phyloP scores from a whole-genome alignment of 2,888 invertebrate species.

The Tipula confusa region DNA sequence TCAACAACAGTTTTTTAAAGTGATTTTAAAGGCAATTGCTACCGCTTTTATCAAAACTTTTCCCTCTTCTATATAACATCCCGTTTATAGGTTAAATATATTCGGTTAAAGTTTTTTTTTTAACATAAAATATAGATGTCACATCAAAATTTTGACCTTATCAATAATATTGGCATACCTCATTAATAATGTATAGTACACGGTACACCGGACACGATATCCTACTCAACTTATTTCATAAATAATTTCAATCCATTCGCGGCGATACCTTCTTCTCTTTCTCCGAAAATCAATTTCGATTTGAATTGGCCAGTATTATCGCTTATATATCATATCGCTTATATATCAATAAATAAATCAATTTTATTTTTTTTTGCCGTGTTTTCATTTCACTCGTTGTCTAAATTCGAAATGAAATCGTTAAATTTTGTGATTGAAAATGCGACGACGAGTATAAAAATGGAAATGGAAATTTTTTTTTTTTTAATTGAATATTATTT shows the following conservation, averaged over 20 bases:
- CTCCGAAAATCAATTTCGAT: neutral
- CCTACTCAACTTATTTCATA: neutral
- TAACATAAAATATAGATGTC: neutral
- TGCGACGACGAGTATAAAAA: neutral
- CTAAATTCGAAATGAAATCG: neutral
- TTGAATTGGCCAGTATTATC: neutral
- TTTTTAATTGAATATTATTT: conserved; percentile 3
- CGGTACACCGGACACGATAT: neutral
- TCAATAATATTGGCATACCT: neutral
- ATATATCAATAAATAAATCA: conserved; percentile 25
- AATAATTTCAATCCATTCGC: neutral
- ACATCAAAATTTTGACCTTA: neutral
- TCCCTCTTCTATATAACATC: too few species aligned
- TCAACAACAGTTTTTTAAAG: too few species aligned
- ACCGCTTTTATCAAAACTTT: too few species aligned
- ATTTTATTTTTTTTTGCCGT: neutral
- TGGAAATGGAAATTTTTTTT: neutral
- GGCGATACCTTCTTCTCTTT: neutral
- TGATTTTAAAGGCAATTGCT: too few species aligned
- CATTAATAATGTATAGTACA: neutral
- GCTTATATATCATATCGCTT: too few species aligned
- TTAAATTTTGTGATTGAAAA: conserved; percentile 25
- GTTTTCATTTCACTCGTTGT: neutral
- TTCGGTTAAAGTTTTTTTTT: neutral
- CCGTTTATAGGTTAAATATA: too few species aligned